phyloP scores from a whole-genome alignment of 2,797 vertebrate genomes.

The Eospalax fontanierii region DNA sequence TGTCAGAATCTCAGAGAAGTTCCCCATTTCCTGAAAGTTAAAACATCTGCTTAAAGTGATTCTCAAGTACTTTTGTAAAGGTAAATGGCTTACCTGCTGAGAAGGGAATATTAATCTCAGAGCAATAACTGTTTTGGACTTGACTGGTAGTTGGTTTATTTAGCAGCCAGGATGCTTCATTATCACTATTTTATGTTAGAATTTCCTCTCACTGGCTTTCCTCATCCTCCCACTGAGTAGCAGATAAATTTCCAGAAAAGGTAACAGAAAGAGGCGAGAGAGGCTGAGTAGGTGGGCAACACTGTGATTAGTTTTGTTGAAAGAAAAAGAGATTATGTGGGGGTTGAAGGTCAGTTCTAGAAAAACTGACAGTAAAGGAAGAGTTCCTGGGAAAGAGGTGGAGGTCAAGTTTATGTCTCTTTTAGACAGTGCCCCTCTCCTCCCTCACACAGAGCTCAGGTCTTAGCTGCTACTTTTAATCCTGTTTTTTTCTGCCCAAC shows the following conservation, averaged over 20 bases:
- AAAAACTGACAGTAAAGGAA: not conserved
- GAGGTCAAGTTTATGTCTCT: conserved; percentile 40
- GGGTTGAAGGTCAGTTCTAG: not conserved
- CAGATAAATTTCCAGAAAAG: conserved; percentile 5
- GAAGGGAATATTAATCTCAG: not conserved
- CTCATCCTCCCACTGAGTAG: not conserved
- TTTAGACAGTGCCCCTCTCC: not conserved
- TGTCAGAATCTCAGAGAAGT: conserved; percentile 43
- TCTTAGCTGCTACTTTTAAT: conserved; percentile 45
- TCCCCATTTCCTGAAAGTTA: conserved; percentile 5
- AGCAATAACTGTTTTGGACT: not conserved
- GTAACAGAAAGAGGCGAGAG: not conserved
- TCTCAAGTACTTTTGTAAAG: conserved; percentile 17
- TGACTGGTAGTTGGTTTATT: not conserved
- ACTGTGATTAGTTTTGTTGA: conserved; percentile 45
- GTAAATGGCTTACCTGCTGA: conserved; percentile 25
- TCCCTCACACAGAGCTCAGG: not conserved
- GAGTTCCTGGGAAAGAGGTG: conserved; percentile 41
- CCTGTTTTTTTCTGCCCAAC: not conserved
- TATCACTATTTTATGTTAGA: not conserved
- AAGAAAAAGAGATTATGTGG: conserved; percentile 2
- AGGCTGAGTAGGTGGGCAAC: not conserved
- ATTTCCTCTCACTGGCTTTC: not conserved
- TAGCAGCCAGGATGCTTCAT: not conserved
- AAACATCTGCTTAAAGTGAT: conserved; percentile 4